Conservation (phyloP, 2,888 invertebrate species). For the Melinopterus prodromus region DNA sequence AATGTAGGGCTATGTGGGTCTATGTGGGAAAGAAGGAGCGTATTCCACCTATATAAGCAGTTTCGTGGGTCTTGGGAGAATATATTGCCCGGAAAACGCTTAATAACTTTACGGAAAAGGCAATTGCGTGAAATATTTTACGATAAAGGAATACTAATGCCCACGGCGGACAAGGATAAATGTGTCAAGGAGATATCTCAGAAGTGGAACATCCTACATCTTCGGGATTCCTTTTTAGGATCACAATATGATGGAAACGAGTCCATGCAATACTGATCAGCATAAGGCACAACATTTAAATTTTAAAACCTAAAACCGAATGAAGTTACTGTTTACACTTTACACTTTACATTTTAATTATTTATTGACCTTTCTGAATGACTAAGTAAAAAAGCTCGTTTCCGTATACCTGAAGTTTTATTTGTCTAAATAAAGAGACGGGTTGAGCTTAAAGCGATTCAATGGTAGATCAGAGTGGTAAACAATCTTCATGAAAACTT, state of each 20-base stretch:
- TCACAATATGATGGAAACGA: not conserved
- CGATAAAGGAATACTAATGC: constrained; percentile 35
- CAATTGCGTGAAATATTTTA: constrained; percentile 41
- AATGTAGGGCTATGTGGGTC: not conserved
- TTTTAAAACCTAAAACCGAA: no score
- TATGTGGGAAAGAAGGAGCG: constrained; percentile 13
- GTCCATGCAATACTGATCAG: not conserved
- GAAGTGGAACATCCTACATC: not conserved
- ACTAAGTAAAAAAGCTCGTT: no score
- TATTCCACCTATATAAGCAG: not conserved
- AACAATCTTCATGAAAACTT: no score
- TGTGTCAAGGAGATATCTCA: not conserved
- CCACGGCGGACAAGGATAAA: not conserved
- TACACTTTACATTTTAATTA: no score
- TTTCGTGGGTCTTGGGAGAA: not conserved
- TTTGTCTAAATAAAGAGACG: no score
- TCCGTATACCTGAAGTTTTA: not conserved
- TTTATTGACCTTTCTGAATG: no score
- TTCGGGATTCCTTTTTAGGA: not conserved
- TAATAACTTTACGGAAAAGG: constrained; percentile 36
- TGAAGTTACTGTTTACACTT: no score
- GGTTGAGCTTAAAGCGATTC: not conserved
- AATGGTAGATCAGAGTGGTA: not conserved
- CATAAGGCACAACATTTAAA: not conserved
- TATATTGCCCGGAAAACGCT: constrained; percentile 35